Evolutionary conservation across 2,888 invertebrate genomes (phyloP).

Genomic region (Mythimna lalbum): DNA sequence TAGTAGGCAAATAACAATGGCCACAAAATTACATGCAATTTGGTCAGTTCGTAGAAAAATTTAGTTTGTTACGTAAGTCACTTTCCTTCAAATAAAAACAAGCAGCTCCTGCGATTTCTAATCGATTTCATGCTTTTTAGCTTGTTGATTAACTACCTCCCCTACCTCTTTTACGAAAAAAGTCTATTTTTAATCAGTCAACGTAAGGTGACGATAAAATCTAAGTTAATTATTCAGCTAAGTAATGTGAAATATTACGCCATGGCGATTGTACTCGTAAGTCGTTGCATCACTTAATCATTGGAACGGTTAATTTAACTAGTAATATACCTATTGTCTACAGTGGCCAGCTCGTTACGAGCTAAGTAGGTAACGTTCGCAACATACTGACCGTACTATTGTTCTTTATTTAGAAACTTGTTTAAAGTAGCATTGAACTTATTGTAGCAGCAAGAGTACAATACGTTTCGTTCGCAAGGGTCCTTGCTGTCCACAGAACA

Average conservation of each 20-base stretch:
- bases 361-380: conserved; percentile 47
- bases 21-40: conserved; percentile 58
- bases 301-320: conserved; percentile 55
- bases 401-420: conserved; percentile 55
- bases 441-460: conserved; percentile 29
- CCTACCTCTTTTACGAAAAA: conserved; percentile 18
- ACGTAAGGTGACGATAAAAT: conserved; percentile 23
- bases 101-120: conserved; percentile 63
- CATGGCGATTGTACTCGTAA: conserved; percentile 44
- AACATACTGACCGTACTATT: conserved; percentile 52
- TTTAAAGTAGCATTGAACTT: conserved; percentile 59
- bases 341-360: conserved; percentile 36
- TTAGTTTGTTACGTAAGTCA: conserved; percentile 56
- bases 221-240: conserved; percentile 34
- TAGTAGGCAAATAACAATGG: conserved; percentile 54
- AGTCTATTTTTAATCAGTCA: conserved; percentile 14
- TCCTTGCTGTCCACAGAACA: no score
- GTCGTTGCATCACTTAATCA: conserved; percentile 55
- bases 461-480: conserved; percentile 16
- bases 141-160: conserved; percentile 41
- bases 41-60: conserved; percentile 52
- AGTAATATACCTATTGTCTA: conserved; percentile 42
- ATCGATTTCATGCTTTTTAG: conserved; percentile 70
- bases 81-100: conserved; percentile 66
- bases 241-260: conserved; percentile 52